Evolutionary conservation across 1,140 invertebrate species (phyloP).

Genomic region (Drosophila nikananu): DNA sequence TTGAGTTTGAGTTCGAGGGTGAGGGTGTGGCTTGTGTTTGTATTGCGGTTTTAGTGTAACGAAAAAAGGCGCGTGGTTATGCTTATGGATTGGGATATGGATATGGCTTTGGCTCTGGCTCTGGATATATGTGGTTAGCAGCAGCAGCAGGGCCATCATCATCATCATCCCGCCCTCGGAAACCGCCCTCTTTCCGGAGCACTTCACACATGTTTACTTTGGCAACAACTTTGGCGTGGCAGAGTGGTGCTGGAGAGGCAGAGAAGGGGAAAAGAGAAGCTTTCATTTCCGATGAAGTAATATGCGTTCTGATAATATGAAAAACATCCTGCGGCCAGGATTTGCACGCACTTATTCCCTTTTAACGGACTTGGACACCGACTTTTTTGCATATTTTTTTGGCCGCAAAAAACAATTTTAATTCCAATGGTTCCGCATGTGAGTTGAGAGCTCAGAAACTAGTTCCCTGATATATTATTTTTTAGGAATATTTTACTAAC

Average conservation of each 20-base stretch:
- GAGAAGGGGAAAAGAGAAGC: conserved; percentile 18
- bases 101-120: conserved; percentile 8
- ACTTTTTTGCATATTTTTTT: conserved; percentile 41
- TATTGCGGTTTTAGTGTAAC: conserved; percentile 46
- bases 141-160: conserved; percentile 24
- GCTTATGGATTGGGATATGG: conserved; percentile 23
- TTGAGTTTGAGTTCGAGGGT: conserved; percentile 3
- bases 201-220: conserved; percentile 73
- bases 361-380: conserved; percentile 74
- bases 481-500: not conserved
- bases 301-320: conserved; percentile 79
- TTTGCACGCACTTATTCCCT: conserved; percentile 83
- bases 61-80: conserved; percentile 60
- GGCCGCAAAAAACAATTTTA: conserved; percentile 15
- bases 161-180: conserved; percentile 46
- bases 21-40: conserved; percentile 36
- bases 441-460: conserved; percentile 1
- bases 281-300: conserved; percentile 79
- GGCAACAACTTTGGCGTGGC: conserved; percentile 35
- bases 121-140: conserved; percentile 8
- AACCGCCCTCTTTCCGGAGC: conserved; percentile 27
- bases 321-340: conserved; percentile 77
- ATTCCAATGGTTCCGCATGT: conserved; percentile 4
- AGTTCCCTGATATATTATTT: not conserved
- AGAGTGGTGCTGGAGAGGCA: not conserved